Evolutionary conservation across 2,113 vertebrate species (phyloP).

Genomic region (Melanocharis versteri): DNA sequence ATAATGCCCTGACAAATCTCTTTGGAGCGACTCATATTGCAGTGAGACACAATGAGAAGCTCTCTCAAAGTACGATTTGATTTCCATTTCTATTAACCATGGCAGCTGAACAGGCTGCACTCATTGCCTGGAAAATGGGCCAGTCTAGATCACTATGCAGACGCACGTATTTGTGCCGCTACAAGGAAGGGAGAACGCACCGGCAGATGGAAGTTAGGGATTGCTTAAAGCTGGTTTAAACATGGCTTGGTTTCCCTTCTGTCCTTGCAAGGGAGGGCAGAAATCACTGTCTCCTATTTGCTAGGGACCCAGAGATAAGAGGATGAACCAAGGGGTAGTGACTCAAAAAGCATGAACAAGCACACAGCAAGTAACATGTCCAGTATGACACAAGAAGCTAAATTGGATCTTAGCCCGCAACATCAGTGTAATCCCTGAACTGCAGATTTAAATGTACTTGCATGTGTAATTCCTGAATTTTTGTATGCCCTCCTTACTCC

Average conservation of each 20-base stretch:
- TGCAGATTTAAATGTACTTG: not conserved
- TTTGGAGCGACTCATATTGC: not conserved
- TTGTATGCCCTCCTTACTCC: not conserved
- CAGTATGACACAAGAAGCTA: not conserved
- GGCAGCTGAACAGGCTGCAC: not conserved
- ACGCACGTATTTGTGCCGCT: accelerated
- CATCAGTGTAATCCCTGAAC: not conserved
- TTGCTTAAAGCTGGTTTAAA: not conserved
- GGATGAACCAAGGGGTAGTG: not conserved
- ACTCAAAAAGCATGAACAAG: not conserved
- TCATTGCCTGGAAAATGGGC: not conserved
- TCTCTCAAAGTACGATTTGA: not conserved
- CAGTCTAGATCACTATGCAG: not conserved
- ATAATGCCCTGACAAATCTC: not conserved
- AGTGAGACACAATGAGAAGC: not conserved
- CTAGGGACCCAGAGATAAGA: not conserved
- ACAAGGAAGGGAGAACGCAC: not conserved
- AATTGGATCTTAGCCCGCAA: accelerated
- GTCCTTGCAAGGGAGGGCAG: not conserved
- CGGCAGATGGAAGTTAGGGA: not conserved
- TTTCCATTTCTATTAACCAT: not conserved
- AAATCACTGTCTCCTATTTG: not conserved
- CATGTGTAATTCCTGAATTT: not conserved
- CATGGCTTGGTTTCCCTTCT: not conserved
- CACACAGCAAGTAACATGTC: not conserved